Conservation (phyloP, 2,888 invertebrate genomes). For the Vandiemenella viatica region DNA sequence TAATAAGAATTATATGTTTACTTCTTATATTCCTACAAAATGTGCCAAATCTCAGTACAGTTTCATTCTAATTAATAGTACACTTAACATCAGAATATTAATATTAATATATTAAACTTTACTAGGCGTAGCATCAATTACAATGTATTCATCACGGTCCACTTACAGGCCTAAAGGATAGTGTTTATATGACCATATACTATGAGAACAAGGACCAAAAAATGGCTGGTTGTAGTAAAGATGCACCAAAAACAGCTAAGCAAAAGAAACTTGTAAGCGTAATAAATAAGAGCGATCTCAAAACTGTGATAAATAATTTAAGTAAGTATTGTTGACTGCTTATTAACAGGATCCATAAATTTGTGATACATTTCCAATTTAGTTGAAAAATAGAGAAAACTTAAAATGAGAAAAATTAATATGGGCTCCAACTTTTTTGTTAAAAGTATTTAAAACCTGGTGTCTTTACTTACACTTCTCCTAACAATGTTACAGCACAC, state of each 20-base stretch:
- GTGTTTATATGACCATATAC: too few species aligned
- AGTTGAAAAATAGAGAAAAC: constrained; percentile 11
- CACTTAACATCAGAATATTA: too few species aligned
- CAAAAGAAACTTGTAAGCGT: too few species aligned
- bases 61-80: too few species aligned
- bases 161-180: too few species aligned
- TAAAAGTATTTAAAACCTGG: constrained; percentile 1
- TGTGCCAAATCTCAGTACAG: not conserved
- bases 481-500: too few species aligned
- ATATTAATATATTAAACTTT: too few species aligned
- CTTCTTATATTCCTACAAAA: not conserved
- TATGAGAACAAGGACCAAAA: too few species aligned
- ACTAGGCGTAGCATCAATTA: too few species aligned
- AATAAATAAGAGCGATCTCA: not conserved
- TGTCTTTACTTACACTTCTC: constrained; percentile 3
- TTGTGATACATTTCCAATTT: constrained; percentile 10
- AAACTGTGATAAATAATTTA: not conserved
- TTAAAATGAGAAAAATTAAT: constrained; percentile 10
- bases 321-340: not conserved
- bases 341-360: not conserved
- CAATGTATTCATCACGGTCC: too few species aligned
- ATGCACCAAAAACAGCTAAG: too few species aligned
- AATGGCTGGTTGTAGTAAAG: too few species aligned
- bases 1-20: not conserved
- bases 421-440: constrained; percentile 3